These are phyloP conservation scores for Procambarus clarkii DNA, from an alignment of 1,140 invertebrate species.

Conservation along the genomic window DNA sequence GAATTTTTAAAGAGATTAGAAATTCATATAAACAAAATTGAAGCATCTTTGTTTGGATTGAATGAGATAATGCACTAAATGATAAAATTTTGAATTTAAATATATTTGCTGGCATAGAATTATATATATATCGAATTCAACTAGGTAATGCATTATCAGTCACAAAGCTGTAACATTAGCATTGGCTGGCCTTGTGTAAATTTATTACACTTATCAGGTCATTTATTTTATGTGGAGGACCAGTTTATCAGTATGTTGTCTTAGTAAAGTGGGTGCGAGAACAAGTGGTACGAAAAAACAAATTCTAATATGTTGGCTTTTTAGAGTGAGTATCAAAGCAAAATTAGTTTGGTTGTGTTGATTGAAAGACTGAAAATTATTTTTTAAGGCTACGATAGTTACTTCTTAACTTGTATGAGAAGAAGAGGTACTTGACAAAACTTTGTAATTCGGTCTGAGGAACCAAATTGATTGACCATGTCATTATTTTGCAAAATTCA, in stretches of 20 bases:
- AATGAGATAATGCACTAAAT: background rate
- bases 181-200: background rate
- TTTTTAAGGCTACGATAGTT: constrained; percentile 46
- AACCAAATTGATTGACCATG: background rate
- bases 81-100: background rate
- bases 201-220: background rate
- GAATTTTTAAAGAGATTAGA: too few species aligned
- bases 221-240: background rate
- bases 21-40: too few species aligned
- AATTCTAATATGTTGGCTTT: background rate
- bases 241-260: background rate
- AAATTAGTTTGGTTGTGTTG: background rate
- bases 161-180: background rate
- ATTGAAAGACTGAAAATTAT: constrained; percentile 11
- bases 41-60: background rate
- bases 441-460: constrained; percentile 13
- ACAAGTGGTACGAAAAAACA: too few species aligned
- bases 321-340: background rate
- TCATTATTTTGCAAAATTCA: constrained; percentile 30
- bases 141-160: background rate
- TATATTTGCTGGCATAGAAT: background rate
- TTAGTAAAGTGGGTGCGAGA: background rate
- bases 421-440: constrained; percentile 24
- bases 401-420: constrained; percentile 48
- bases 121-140: background rate